Evolutionary conservation across 2,113 vertebrate genomes (phyloP), one percentile per base, ranked within the genome.

Genomic region (Nestor notabilis): DNA sequence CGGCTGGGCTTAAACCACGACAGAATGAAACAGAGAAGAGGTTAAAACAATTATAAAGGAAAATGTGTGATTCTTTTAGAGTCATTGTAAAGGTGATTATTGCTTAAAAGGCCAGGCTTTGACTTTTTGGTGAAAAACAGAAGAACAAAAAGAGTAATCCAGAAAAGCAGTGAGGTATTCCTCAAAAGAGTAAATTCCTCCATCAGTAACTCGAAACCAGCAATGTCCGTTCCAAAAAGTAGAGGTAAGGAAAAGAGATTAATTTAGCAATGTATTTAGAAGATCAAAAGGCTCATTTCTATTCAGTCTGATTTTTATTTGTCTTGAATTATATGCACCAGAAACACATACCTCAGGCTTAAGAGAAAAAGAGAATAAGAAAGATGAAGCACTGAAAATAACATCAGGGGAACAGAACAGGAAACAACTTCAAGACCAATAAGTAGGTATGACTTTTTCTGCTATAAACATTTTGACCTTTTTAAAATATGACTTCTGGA

Each of bases 401-500:
- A 49, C 65, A 69, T 82, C 87, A 89, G 37, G 65, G 52, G 83
- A 95, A 84, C 39, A 93, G 81, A 93, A 79, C 61, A 91, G 84
- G 95, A 95, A 96, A 83, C 87, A 96, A 93, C 61, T 96, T 95
- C 52, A 89, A 87, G 77, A 91, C 84, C 77, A 87, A 41, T 96
- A 94, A 95, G 78, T 79, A 94, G 47, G 74, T 95, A 84, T 79
- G 91, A 93, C 74, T 97, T 96, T 96, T 95, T 79, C 65, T 94
- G 69, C 71, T 94, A 65, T 68, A 90, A 97, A 94, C 91, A 96
- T 95, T 96, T 96, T 97, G 94, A 97, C 95, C 95, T 97, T 97
- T 97, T 93, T 60, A 95, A 95, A 96, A 96, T 94, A 95, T 87
- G 81, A 91, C 56, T 93, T 95, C 65, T 89, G 56, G 74, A 93